Base-by-base conservation (phyloP, 2,113 vertebrate genomes). In the Otis tarda region DNA sequence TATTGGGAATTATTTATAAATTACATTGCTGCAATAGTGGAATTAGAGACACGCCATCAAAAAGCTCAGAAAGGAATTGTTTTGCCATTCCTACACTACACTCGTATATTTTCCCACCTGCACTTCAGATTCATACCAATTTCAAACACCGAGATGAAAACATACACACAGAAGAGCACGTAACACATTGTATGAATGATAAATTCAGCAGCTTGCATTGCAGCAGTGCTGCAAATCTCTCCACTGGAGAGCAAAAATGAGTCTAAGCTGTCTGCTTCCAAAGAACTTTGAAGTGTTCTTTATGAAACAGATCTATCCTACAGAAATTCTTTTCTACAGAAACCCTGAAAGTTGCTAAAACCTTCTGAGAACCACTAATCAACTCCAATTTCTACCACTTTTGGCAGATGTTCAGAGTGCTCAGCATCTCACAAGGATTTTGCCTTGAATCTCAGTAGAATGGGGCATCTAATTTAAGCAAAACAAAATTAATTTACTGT, bases 401-500 rank as follows among this genome's bases (percentile, higher is more conserved):
- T 60, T 86, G 81, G 78, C 87, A 95, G 87, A 82, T 87, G 77
- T 83, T 95, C 89, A 69, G 57, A 45, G 81, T 53, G 60, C 16
- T 10, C 37, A 56, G 39, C 81, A 64, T 61, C 70, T 76, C 94
- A 31, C 69, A 83, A 63, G 28, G 53, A 68, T 84, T 83, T 73
- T 82, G 90, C 87, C 73, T 67, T 39, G 86, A 77, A 33, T 78
- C 49, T 95, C 76, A 61, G 37, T 50, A 83, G 76, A 90, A 63
- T 25, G 31, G 12, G 87, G 53, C 45, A 71, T 64, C 94, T 89
- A 71, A 91, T 79, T 87, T 61, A 91, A 78, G 74, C 27, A 55
- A 87, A 75, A 55, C 65, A 68, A 83, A 94, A 89, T 63, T 64
- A 71, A 95, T 95, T 82, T 79, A 59, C 35, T 78, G 33, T 88